phyloP scores from a whole-genome alignment of 2,113 vertebrate species.

The Plestiodon gilberti region DNA sequence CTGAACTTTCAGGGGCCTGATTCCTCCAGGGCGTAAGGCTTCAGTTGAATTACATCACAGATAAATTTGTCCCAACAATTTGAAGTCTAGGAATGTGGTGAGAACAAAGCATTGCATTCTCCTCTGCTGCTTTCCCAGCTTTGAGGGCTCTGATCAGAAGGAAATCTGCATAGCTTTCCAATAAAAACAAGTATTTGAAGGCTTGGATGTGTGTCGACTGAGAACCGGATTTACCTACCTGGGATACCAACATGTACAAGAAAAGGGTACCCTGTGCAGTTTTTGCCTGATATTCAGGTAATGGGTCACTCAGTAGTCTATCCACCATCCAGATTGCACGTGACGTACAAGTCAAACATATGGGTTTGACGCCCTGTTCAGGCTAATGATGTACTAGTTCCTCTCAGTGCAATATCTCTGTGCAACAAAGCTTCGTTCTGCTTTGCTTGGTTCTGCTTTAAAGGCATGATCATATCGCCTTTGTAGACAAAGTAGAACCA shows the following conservation, averaged over 20 bases:
- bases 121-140: conserved; percentile 16
- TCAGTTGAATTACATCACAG: conserved; percentile 18
- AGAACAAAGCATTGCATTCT: conserved; percentile 33
- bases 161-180: background rate
- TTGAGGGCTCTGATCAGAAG: conserved; percentile 1
- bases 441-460: no score
- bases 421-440: background rate
- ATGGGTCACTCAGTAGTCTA: background rate
- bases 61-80: conserved; percentile 29
- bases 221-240: conserved; percentile 10
- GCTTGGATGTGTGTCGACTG: background rate
- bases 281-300: background rate
- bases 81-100: conserved; percentile 32
- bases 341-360: background rate
- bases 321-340: background rate
- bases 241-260: background rate
- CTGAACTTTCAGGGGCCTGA: conserved; percentile 56
- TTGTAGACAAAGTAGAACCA: background rate
- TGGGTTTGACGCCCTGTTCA: background rate
- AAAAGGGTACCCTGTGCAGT: background rate
- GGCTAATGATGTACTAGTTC: background rate
- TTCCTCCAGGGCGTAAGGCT: conserved; percentile 38
- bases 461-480: no score
- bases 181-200: conserved; percentile 25
- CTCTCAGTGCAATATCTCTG: background rate